These are phyloP conservation scores for Pelmatolapia mariae DNA, from an alignment of 2,113 vertebrate species.

Conservation along the genomic window DNA sequence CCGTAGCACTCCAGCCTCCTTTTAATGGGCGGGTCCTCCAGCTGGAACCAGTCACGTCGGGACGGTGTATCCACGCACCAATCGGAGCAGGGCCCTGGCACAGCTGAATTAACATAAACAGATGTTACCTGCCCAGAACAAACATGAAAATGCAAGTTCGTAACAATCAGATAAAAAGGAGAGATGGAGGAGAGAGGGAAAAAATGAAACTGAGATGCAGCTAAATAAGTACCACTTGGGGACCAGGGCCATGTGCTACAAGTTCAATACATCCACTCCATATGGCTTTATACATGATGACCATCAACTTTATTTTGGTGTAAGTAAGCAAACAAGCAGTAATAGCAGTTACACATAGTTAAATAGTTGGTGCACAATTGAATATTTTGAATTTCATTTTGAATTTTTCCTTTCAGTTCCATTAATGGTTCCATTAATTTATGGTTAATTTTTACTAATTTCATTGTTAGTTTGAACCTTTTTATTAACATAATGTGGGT, in stretches of 20 bases:
- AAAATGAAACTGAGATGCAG: not conserved
- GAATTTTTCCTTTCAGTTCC: not conserved
- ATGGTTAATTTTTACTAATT: not conserved
- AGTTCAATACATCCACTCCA: not conserved
- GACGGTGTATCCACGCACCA: too few relatives aligned
- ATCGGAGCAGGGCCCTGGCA: too few relatives aligned
- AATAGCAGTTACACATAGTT: not conserved
- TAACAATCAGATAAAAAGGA: too few relatives aligned
- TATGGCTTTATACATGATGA: not conserved
- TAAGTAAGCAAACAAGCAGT: not conserved
- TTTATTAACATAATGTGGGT: not conserved
- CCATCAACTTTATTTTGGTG: not conserved
- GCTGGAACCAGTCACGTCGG: too few relatives aligned
- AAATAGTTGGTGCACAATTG: not conserved
- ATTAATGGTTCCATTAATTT: not conserved
- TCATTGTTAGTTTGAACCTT: not conserved
- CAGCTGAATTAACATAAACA: too few relatives aligned
- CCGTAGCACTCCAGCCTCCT: too few relatives aligned
- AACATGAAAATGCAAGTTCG: too few relatives aligned
- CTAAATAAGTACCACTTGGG: not conserved
- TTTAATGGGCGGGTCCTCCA: too few relatives aligned
- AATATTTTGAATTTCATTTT: not conserved
- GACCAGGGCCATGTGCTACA: not conserved
- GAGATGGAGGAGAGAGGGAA: too few relatives aligned
- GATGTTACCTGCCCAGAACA: too few relatives aligned